Percentiles rank a stretch among this genome's conserved stretches.
phyloP scores from a whole-genome alignment of 2,888 invertebrate species.

The Perizoma flavofasciatum region DNA sequence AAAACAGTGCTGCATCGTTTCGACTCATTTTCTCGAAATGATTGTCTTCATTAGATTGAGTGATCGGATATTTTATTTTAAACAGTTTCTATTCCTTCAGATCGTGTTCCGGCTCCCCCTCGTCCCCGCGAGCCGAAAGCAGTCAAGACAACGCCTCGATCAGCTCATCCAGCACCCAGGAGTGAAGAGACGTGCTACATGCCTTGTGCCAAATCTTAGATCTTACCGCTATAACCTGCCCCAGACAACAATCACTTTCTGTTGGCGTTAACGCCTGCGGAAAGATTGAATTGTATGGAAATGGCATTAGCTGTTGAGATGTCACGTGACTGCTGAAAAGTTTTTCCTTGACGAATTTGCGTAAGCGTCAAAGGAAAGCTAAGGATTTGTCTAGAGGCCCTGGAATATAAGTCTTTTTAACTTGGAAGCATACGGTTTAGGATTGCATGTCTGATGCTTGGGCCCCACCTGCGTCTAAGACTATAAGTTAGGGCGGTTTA shows the following conservation, averaged over 20 bases:
- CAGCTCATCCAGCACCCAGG: constrained; percentile 46
- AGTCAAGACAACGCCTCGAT: constrained; percentile 48
- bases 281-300: no score
- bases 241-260: no score
- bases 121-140: constrained; percentile 48
- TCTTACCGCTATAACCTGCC: not conserved
- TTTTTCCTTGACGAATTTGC: no score
- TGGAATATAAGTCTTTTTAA: constrained; percentile 10
- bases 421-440: not conserved
- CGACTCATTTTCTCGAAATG: no score
- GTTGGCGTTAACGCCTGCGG: no score
- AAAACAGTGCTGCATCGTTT: no score
- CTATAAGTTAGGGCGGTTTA: no score
- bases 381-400: not conserved
- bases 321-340: no score
- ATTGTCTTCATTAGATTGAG: no score
- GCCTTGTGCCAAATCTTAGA: constrained; percentile 17
- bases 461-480: not conserved
- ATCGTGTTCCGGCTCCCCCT: constrained; percentile 59
- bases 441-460: constrained; percentile 2
- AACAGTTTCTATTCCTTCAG: constrained; percentile 42
- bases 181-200: constrained; percentile 36
- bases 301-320: no score
- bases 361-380: not conserved
- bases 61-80: constrained; percentile 12